phyloP scores from a whole-genome alignment of 1,140 invertebrate species.

The Drosophila fuyamai region DNA sequence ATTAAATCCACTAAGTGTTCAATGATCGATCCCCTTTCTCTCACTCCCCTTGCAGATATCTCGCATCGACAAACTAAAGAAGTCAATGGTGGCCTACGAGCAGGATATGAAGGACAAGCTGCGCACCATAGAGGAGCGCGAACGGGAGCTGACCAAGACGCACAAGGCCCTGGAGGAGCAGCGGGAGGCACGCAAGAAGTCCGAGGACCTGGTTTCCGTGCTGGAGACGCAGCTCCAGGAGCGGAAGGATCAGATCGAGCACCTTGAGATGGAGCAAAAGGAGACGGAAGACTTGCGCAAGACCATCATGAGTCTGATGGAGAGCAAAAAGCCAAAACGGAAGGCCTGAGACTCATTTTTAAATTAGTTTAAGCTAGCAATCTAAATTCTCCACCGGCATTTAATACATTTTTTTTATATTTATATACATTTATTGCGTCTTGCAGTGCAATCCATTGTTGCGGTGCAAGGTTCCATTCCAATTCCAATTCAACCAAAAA shows the following conservation, averaged over 20 bases:
- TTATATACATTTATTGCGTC: constrained; percentile 72
- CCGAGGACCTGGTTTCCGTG: constrained; percentile 71
- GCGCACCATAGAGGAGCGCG: constrained; percentile 73
- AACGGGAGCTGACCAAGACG: constrained; percentile 65
- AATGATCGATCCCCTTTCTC: too few relatives aligned
- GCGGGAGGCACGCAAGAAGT: constrained; percentile 75
- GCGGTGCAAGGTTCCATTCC: constrained; percentile 46
- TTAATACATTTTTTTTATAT: constrained; percentile 26
- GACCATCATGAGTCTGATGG: constrained; percentile 83
- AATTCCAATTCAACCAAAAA: constrained; percentile 62
- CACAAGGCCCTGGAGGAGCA: constrained; percentile 75
- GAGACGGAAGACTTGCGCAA: constrained; percentile 82
- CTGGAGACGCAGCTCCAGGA: constrained; percentile 76
- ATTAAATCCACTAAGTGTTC: not conserved
- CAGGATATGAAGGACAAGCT: constrained; percentile 75
- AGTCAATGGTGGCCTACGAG: constrained; percentile 73
- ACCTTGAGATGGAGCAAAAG: constrained; percentile 75
- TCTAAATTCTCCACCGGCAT: not conserved
- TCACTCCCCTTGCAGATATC: constrained; percentile 24
- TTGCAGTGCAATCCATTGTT: constrained; percentile 35
- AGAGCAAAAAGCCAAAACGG: constrained; percentile 82
- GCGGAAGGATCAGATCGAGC: constrained; percentile 78
- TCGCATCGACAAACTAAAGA: constrained; percentile 79
- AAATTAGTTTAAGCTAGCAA: not conserved
- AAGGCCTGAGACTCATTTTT: constrained; percentile 42